These are phyloP conservation scores for Mellilla xanthometata DNA, from an alignment of 2,888 invertebrate species.

Conservation along the genomic window DNA sequence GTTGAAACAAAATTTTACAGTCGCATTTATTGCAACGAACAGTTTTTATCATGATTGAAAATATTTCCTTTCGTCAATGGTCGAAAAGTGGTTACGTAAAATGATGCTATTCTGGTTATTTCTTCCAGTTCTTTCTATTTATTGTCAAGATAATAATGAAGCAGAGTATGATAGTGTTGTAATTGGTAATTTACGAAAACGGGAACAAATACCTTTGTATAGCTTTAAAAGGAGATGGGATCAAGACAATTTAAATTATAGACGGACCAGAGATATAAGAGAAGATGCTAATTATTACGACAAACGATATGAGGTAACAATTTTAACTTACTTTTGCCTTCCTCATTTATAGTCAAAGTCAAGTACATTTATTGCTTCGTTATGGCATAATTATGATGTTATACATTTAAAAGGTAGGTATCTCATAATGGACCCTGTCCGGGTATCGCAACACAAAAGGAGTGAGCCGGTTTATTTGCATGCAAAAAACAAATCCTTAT, in stretches of 20 bases:
- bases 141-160: conserved; percentile 14
- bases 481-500: no score
- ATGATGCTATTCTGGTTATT: conserved; percentile 19
- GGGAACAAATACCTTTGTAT: conserved; percentile 26
- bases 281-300: conserved; percentile 19
- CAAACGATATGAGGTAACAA: conserved; percentile 22
- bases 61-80: not conserved
- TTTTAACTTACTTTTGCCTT: no score
- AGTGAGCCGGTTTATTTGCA: no score
- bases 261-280: conserved; percentile 28
- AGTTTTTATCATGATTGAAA: no score
- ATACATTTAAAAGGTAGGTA: no score
- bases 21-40: no score
- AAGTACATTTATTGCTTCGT: no score
- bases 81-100: not conserved
- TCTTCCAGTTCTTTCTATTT: conserved; percentile 16
- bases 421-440: no score
- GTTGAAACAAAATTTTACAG: no score
- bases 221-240: conserved; percentile 15
- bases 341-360: no score
- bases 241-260: conserved; percentile 23
- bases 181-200: conserved; percentile 23
- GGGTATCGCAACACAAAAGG: no score
- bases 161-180: conserved; percentile 14
- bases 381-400: no score